Evolutionary conservation across 2,888 invertebrate species (phyloP), one percentile per base, ranked within the genome.

Genomic region (Ectobius pallidus): DNA sequence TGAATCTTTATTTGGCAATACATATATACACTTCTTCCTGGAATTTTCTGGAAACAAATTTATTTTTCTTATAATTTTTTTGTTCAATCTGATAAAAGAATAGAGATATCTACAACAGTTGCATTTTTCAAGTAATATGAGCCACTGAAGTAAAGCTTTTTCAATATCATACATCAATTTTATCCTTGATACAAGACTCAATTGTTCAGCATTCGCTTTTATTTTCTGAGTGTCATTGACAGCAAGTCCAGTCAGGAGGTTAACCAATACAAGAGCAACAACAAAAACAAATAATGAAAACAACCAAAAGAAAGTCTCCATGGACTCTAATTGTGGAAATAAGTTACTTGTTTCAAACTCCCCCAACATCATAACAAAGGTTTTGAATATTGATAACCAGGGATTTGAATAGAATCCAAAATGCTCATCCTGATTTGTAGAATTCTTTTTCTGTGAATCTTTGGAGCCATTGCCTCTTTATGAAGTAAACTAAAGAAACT

Each of bases 221-320:
- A 69, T 52, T 16, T 16, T 30, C 22, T 49, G 52, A 4, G 39
- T 44, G 44, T 69, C 69, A 25, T 22, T 22, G 6, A 69, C 69
- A 14, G 69, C 69, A 3, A 69, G 55, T 14, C 42, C 69, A 25
- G 69, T 69, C 3, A 69, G 69, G 3, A 69, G 69, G 34, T 69
- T 69, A 6, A 52, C 30, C 16, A 69, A 22, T 27, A 69, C 69
- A 6, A 69, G 18, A 20, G 69, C 25, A 27, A 69, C n/a, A 14
- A 69, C 16, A 30, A 69, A 49, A 3, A 69, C 55, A 34, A 69
- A 69, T 4, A 69, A 20, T 3, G 44, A 22, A 27, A 52, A 69
- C 9, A 69, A 20, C 9, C 18, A 18, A 11, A n/a, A 18, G n/a
- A 27, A 16, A n/a, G 52, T 2, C 20, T 3, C 9, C 20, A 22